A percentile compares a stretch with the other conserved stretches of the same genome.
These are phyloP conservation scores for Ptilodon capucinus DNA, from an alignment of 2,888 invertebrate species.

Conservation along the genomic window DNA sequence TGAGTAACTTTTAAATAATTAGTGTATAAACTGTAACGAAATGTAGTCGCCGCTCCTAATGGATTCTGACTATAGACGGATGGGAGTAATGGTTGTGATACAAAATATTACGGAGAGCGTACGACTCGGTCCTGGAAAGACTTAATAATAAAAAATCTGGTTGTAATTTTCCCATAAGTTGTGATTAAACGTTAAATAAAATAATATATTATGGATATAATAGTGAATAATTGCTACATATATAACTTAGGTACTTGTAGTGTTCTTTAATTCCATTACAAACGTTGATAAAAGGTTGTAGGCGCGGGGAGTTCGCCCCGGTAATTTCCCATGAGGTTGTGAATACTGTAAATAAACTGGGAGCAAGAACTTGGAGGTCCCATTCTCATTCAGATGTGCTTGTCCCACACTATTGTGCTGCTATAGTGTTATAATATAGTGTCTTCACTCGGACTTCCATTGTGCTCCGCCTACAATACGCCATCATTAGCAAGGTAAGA, in stretches of 20 bases:
- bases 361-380: conserved; percentile 56
- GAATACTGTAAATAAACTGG: conserved; percentile 68
- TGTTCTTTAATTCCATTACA: conserved; percentile 52
- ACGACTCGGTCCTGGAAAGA: conserved; percentile 52
- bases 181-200: conserved; percentile 66
- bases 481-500: conserved; percentile 34
- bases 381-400: conserved; percentile 58
- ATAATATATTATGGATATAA: conserved; percentile 54
- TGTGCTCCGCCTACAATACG: conserved; percentile 31
- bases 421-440: conserved; percentile 40
- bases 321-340: conserved; percentile 76
- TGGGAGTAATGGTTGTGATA: conserved; percentile 72
- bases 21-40: conserved; percentile 37
- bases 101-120: conserved; percentile 43
- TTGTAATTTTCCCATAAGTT: conserved; percentile 71
- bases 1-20: conserved; percentile 68
- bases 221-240: conserved; percentile 48
- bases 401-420: conserved; percentile 50
- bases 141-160: conserved; percentile 54
- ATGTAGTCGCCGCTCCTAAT: conserved; percentile 47
- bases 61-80: conserved; percentile 45
- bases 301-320: conserved; percentile 51
- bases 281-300: conserved; percentile 55
- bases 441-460: conserved; percentile 49
- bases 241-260: conserved; percentile 47